Conservation (phyloP, 2,888 invertebrate genomes). For the Copidosoma aretas region DNA sequence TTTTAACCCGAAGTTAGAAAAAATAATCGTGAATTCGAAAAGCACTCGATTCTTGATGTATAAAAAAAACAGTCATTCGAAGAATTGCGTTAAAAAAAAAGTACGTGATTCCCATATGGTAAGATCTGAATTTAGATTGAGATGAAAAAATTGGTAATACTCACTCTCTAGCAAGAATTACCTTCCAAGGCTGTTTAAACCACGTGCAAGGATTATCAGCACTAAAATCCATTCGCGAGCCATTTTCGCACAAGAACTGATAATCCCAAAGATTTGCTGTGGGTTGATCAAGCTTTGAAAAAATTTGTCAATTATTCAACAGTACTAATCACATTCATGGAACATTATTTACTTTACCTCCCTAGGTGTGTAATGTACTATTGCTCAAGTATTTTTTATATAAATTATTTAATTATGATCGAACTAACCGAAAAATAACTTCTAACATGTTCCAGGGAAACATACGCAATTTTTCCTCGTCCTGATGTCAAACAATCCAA, state of each 20-base stretch:
- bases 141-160: conserved; percentile 11
- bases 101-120: no score
- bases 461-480: conserved; percentile 70
- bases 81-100: no score
- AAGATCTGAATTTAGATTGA: not conserved
- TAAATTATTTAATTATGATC: not conserved
- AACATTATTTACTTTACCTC: no score
- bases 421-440: conserved; percentile 65
- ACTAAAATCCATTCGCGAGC: conserved; percentile 49
- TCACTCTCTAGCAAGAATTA: conserved; percentile 67
- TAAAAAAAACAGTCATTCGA: no score
- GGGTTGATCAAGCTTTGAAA: conserved; percentile 5
- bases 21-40: no score
- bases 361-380: no score
- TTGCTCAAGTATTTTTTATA: not conserved
- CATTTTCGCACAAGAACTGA: conserved; percentile 60
- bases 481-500: conserved; percentile 67
- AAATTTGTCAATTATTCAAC: not conserved
- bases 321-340: not conserved
- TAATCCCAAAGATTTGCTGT: conserved; percentile 41
- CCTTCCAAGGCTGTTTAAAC: conserved; percentile 70
- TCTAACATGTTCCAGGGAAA: conserved; percentile 65
- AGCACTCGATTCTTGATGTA: no score
- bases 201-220: conserved; percentile 66
- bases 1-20: no score